A percentile compares a stretch with the other conserved stretches of the same genome.
Evolutionary conservation across 2,797 vertebrate genomes (phyloP).

Genomic region (Benthosema pterotum): DNA sequence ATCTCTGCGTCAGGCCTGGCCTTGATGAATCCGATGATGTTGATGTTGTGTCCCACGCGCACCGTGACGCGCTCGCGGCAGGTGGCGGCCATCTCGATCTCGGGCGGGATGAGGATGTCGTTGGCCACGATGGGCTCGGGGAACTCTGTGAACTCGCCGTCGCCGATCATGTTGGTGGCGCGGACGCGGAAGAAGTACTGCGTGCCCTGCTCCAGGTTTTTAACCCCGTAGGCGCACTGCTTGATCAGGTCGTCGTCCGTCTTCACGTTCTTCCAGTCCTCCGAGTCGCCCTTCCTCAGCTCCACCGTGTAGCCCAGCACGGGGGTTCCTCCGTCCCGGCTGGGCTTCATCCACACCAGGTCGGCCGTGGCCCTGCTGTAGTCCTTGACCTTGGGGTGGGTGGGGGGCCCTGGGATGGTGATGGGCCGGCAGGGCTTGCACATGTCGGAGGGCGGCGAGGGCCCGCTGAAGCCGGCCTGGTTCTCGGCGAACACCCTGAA

Average conservation of each 20-base stretch:
- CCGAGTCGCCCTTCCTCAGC: slow-evolving; percentile 87
- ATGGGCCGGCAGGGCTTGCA: slow-evolving; percentile 93
- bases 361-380: slow-evolving; percentile 92
- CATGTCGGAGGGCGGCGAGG: slow-evolving; percentile 92
- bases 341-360: slow-evolving; percentile 96
- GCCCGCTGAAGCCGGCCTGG: slow-evolving; percentile 92
- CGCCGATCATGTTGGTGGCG: slow-evolving; percentile 95
- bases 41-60: slow-evolving; percentile 95
- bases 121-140: slow-evolving; percentile 92
- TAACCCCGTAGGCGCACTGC: slow-evolving; percentile 90
- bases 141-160: slow-evolving; percentile 93
- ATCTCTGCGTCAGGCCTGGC: slow-evolving; percentile 95
- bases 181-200: slow-evolving; percentile 93
- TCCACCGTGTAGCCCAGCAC: slow-evolving; percentile 95
- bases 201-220: slow-evolving; percentile 89
- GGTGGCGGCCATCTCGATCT: slow-evolving; percentile 91
- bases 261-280: slow-evolving; percentile 92
- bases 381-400: slow-evolving; percentile 97
- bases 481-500: slow-evolving; percentile 99
- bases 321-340: slow-evolving; percentile 94
- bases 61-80: slow-evolving; percentile 92
- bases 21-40: slow-evolving; percentile 89
- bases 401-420: slow-evolving; percentile 90
- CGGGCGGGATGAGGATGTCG: slow-evolving; percentile 96
- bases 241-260: slow-evolving; percentile 93